Conservation (phyloP, 2,888 invertebrate genomes). For the Petrolisthes cinctipes region DNA sequence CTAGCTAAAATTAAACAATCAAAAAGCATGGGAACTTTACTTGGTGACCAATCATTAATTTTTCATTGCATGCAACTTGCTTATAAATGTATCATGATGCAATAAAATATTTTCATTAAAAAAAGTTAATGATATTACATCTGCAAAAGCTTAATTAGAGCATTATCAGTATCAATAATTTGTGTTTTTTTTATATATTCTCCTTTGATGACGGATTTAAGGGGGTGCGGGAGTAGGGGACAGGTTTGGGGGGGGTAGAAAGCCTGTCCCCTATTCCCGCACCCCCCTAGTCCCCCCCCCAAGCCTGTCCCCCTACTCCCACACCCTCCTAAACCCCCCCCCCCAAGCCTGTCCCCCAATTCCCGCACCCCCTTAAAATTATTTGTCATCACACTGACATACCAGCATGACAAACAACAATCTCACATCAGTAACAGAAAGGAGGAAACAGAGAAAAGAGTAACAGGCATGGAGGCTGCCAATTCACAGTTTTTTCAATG, state of each 20-base stretch:
- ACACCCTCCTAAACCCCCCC: too few species aligned
- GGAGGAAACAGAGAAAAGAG: background rate
- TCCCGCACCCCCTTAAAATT: too few species aligned
- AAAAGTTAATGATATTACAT: background rate
- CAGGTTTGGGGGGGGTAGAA: too few species aligned
- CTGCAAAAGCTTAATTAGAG: slow-evolving; percentile 2
- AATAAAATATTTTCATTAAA: slow-evolving; percentile 16
- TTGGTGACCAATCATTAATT: background rate
- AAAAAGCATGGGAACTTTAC: slow-evolving; percentile 15
- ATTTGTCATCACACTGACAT: slow-evolving; percentile 23
- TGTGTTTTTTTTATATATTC: background rate
- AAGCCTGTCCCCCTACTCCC: too few species aligned
- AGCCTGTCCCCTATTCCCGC: too few species aligned
- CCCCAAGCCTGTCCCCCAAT: too few species aligned
- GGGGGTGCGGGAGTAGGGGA: too few species aligned
- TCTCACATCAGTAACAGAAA: slow-evolving; percentile 1
- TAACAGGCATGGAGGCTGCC: too few species aligned
- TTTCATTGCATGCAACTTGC: slow-evolving; percentile 15
- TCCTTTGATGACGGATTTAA: too few species aligned
- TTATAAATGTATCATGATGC: slow-evolving; percentile 25
- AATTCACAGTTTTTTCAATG: too few species aligned
- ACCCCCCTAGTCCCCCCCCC: too few species aligned
- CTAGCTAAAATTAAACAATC: slow-evolving; percentile 17
- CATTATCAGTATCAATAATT: background rate
- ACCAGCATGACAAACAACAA: background rate